Evolutionary conservation across 1,140 invertebrate species (phyloP).

Genomic region (Hormaphis cornu): DNA sequence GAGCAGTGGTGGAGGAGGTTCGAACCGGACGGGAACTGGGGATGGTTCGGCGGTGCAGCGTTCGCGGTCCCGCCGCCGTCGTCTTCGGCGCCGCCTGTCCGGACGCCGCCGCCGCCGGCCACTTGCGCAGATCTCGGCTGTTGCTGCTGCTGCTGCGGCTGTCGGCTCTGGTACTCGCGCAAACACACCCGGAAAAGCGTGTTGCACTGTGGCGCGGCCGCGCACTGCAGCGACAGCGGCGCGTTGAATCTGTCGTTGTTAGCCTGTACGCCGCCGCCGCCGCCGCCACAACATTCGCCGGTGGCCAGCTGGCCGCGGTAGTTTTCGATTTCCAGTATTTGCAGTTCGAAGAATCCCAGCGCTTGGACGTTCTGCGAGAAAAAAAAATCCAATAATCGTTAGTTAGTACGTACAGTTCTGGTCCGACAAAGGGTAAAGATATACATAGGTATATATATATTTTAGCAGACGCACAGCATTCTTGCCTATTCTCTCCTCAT

Average conservation of each 20-base stretch:
- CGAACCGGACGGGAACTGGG: slow-evolving; percentile 40
- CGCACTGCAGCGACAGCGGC: slow-evolving; percentile 44
- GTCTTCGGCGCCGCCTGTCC: slow-evolving; percentile 53
- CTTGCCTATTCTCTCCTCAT: no score
- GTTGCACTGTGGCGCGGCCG: slow-evolving; percentile 56
- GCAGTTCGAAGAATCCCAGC: slow-evolving; percentile 82
- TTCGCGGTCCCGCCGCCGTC: slow-evolving; percentile 52
- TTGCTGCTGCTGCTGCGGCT: slow-evolving; percentile 74
- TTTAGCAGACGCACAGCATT: no score
- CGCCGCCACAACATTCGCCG: slow-evolving; percentile 70
- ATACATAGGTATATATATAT: no score
- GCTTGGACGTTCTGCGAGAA: slow-evolving; percentile 55
- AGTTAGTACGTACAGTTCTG: no score
- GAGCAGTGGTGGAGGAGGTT: slow-evolving; percentile 59
- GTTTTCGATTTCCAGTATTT: slow-evolving; percentile 81
- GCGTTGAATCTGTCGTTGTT: not conserved
- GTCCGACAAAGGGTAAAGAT: no score
- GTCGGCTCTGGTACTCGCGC: slow-evolving; percentile 16
- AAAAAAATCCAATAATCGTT: slow-evolving; percentile 32
- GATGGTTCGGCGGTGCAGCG: not conserved
- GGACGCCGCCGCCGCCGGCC: slow-evolving; percentile 67
- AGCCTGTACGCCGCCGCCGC: slow-evolving; percentile 9
- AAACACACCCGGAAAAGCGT: slow-evolving; percentile 68
- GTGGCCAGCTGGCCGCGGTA: slow-evolving; percentile 66
- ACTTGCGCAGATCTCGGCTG: not conserved